Evolutionary conservation across 2,797 vertebrate species (phyloP).

Genomic region (Enteromius anoplus): DNA sequence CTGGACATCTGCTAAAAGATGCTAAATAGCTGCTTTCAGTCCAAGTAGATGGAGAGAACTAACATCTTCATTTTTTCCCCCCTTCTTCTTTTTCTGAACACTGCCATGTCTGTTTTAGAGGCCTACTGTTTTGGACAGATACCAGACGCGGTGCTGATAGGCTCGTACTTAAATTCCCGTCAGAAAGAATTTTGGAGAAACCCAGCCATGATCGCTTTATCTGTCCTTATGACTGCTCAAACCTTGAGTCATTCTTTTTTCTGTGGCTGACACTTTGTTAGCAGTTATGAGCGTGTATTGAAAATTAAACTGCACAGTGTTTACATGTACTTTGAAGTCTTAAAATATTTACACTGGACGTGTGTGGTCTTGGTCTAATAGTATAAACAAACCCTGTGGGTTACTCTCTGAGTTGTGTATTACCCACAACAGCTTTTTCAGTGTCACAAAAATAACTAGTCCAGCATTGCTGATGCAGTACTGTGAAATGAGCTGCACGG

Average conservation of each 20-base stretch:
- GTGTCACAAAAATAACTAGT: conserved; percentile 26
- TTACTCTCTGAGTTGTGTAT: conserved; percentile 29
- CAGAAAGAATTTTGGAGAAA: conserved; percentile 53
- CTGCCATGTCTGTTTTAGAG: conserved; percentile 61
- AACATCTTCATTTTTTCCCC: conserved; percentile 59
- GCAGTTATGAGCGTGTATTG: conserved; percentile 16
- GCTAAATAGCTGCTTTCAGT: conserved; percentile 60
- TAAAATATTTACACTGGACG: conserved; percentile 43
- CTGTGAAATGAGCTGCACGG: neutral
- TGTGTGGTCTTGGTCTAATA: conserved; percentile 49
- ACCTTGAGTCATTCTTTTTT: conserved; percentile 15
- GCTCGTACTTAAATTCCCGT: conserved; percentile 63
- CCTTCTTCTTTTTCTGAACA: conserved; percentile 65
- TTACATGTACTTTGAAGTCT: conserved; percentile 45
- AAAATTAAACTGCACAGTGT: conserved; percentile 34
- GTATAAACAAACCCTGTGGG: conserved; percentile 46
- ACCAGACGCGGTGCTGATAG: conserved; percentile 74
- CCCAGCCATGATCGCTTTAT: conserved; percentile 7
- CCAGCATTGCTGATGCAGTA: neutral
- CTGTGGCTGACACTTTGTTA: conserved; percentile 18
- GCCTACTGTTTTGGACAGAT: conserved; percentile 73
- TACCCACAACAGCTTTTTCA: conserved; percentile 35
- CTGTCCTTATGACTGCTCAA: neutral
- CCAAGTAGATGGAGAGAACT: conserved; percentile 72
- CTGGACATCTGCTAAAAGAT: conserved; percentile 47